Conservation (phyloP, 2,888 invertebrate genomes). For the Philhelius pedissequus region DNA sequence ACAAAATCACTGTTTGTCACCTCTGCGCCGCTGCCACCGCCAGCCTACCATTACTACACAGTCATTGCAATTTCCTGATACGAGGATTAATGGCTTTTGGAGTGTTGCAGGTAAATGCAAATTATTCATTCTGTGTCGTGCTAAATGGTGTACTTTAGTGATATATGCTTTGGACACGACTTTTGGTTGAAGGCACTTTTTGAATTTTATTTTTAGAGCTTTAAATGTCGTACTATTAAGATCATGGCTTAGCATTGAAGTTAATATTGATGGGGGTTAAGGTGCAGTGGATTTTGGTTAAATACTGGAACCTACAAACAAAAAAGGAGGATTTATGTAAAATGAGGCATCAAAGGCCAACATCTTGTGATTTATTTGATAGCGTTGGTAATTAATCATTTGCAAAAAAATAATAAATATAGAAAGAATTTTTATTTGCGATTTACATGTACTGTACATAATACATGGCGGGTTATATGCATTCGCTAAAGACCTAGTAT, state of each 20-base stretch:
- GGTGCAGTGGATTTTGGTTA: conserved; percentile 42
- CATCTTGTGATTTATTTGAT: conserved; percentile 5
- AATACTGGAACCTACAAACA: not conserved
- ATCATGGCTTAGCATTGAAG: conserved; percentile 56
- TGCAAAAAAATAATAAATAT: not conserved
- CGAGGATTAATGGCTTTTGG: conserved; percentile 55
- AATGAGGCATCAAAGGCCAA: conserved; percentile 1
- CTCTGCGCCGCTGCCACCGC: not conserved
- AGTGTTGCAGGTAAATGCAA: conserved; percentile 36
- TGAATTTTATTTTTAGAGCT: not conserved
- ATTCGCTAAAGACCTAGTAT: too few species aligned
- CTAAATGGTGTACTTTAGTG: conserved; percentile 44
- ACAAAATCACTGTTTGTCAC: not conserved
- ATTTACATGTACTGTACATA: too few species aligned
- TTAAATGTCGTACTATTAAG: conserved; percentile 49
- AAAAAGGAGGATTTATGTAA: conserved; percentile 9
- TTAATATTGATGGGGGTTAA: conserved; percentile 39
- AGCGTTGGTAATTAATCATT: not conserved
- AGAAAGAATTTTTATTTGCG: too few species aligned
- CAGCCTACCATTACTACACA: not conserved
- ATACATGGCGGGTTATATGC: too few species aligned
- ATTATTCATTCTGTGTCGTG: conserved; percentile 41
- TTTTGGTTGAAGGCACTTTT: not conserved
- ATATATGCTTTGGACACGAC: conserved; percentile 59
- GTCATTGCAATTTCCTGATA: conserved; percentile 56